These are phyloP conservation scores for Acanthaster planci DNA, from an alignment of 35 echinoderm and acorn worm species.

Conservation along the genomic window DNA sequence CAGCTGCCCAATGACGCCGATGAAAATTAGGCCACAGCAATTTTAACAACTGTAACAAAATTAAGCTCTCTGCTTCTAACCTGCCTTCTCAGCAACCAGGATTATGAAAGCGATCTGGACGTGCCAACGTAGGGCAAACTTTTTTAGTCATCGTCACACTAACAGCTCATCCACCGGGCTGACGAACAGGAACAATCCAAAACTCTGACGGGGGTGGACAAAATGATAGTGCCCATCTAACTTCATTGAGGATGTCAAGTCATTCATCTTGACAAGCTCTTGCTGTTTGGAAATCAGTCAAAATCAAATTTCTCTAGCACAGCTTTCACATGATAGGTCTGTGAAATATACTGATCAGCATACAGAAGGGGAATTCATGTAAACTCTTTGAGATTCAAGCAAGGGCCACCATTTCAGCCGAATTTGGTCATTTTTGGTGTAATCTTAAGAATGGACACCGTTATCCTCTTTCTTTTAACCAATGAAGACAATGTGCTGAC, in stretches of 20 bases:
- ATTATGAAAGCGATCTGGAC: background rate
- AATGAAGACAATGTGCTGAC: too few relatives aligned
- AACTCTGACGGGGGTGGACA: constrained; percentile 1
- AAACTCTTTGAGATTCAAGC: background rate
- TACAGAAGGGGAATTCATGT: background rate
- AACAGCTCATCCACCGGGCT: background rate
- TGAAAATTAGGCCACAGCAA: background rate
- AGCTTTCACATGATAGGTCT: background rate
- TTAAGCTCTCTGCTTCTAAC: background rate
- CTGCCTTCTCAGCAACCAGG: background rate
- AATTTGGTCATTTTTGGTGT: too few relatives aligned
- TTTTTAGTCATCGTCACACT: constrained; percentile 22
- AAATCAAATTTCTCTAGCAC: background rate
- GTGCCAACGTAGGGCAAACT: background rate
- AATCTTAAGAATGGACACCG: too few relatives aligned
- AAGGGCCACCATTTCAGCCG: too few relatives aligned
- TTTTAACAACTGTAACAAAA: background rate
- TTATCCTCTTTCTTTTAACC: too few relatives aligned
- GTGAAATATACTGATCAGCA: background rate
- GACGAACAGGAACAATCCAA: background rate
- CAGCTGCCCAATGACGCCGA: background rate
- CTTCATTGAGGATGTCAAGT: background rate
- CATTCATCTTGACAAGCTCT: background rate
- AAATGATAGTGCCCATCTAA: background rate
- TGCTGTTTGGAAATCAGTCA: background rate